Evolutionary conservation across 2,797 vertebrate genomes (phyloP).

Genomic region (Vireo griseus): DNA sequence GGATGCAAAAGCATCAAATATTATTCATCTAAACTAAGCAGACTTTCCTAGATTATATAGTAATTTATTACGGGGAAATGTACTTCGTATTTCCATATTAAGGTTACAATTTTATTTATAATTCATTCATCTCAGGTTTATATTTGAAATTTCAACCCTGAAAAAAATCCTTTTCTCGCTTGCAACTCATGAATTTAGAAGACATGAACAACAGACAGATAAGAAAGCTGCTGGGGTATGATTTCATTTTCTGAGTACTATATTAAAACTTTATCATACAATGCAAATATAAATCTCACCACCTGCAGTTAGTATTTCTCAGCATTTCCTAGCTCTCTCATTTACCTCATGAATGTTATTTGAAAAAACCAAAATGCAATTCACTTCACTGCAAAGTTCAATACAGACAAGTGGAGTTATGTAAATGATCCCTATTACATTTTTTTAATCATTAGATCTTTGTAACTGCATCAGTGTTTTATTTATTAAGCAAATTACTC

Average conservation of each 20-base stretch:
- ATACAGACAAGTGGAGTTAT: background rate
- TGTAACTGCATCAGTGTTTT: background rate
- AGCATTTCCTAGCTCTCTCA: background rate
- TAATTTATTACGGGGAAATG: background rate
- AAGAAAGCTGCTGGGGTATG: background rate
- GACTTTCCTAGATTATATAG: background rate
- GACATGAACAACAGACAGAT: background rate
- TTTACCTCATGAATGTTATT: background rate
- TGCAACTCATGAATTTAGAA: background rate
- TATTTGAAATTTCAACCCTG: background rate
- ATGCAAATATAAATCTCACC: background rate
- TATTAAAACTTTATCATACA: background rate
- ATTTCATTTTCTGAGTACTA: background rate
- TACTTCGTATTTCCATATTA: background rate
- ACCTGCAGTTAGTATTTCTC: background rate
- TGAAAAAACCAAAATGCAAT: background rate
- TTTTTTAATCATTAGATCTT: background rate
- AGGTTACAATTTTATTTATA: background rate
- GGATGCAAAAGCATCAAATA: background rate
- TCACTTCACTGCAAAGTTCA: background rate
- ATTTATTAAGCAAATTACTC: background rate
- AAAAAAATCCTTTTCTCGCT: background rate
- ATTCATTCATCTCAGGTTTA: background rate
- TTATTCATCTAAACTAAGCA: background rate
- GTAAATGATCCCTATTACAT: background rate